These are phyloP conservation scores for Cephus spinipes DNA, from an alignment of 2,888 invertebrate species.

Conservation along the genomic window DNA sequence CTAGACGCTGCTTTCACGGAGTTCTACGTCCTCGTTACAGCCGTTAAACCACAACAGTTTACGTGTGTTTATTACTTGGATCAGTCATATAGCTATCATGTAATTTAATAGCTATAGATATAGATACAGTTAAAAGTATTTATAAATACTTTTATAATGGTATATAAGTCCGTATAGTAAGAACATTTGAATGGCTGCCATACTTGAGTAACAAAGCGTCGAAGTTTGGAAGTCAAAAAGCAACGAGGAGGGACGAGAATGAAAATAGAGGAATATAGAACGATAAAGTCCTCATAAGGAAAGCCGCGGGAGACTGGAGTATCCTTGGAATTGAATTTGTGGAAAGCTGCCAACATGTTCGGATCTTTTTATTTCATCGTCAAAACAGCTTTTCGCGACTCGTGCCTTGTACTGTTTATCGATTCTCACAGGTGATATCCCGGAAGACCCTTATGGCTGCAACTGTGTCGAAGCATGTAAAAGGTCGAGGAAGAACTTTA, in stretches of 20 bases:
- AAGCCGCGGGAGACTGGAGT: background rate
- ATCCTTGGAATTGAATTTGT: constrained; percentile 5
- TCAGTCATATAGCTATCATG: background rate
- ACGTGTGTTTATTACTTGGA: background rate
- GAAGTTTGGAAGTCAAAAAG: background rate
- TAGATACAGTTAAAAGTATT: background rate
- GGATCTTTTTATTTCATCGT: background rate
- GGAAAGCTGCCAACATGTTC: background rate
- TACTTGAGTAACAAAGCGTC: background rate
- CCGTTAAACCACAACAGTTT: background rate
- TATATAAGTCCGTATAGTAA: background rate
- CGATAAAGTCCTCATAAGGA: background rate
- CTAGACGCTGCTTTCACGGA: background rate
- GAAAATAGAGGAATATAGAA: background rate
- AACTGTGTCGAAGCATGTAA: too few species aligned
- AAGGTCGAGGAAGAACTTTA: background rate
- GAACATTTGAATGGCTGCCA: background rate
- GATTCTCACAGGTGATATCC: background rate
- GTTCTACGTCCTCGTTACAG: background rate
- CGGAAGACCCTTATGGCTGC: background rate
- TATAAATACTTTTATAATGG: too few species aligned
- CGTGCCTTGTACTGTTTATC: background rate
- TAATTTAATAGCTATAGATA: background rate
- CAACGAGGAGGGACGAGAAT: background rate
- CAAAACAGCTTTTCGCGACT: background rate